A percentile compares a stretch with the other conserved stretches of the same genome.
Evolutionary conservation across 2,797 vertebrate species (phyloP).

Genomic region (Pangasius mekongensis): DNA sequence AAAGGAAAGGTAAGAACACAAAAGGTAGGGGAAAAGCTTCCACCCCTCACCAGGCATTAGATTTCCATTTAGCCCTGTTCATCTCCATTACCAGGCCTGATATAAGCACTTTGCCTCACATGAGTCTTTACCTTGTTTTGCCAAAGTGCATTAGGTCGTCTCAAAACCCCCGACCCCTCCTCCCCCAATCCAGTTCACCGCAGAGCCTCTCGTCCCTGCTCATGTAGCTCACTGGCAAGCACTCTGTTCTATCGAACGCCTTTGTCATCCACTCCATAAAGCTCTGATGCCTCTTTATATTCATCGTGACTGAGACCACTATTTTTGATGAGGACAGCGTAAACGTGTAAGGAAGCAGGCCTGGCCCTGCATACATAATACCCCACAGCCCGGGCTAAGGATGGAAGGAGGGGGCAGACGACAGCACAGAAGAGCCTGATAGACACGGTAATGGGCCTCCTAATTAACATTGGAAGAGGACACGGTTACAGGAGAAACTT

Average conservation of each 20-base stretch:
- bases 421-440: slow-evolving; percentile 56
- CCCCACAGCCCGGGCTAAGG: slow-evolving; percentile 27
- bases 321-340: slow-evolving; percentile 68
- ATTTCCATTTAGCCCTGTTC: slow-evolving; percentile 35
- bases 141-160: slow-evolving; percentile 41
- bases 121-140: slow-evolving; percentile 32
- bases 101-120: slow-evolving; percentile 35
- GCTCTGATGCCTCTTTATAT: slow-evolving; percentile 62
- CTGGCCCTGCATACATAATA: slow-evolving; percentile 62
- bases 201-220: slow-evolving; percentile 32
- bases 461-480: slow-evolving; percentile 68
- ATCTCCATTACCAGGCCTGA: slow-evolving; percentile 41
- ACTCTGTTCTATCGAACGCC: slow-evolving; percentile 57
- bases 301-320: slow-evolving; percentile 63
- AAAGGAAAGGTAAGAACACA: slow-evolving; percentile 26
- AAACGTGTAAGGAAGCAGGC: slow-evolving; percentile 58
- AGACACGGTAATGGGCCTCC: slow-evolving; percentile 64
- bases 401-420: slow-evolving; percentile 36
- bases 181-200: slow-evolving; percentile 14
- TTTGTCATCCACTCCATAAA: slow-evolving; percentile 63
- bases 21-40: slow-evolving; percentile 15
- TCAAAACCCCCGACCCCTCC: slow-evolving; percentile 5
- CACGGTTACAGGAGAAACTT: slow-evolving; percentile 55
- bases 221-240: slow-evolving; percentile 56
- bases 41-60: slow-evolving; percentile 32